Percentiles rank a stretch among this genome's conserved stretches.
phyloP scores from a whole-genome alignment of 2,113 vertebrate species.

The Pelecanoides urinatrix region DNA sequence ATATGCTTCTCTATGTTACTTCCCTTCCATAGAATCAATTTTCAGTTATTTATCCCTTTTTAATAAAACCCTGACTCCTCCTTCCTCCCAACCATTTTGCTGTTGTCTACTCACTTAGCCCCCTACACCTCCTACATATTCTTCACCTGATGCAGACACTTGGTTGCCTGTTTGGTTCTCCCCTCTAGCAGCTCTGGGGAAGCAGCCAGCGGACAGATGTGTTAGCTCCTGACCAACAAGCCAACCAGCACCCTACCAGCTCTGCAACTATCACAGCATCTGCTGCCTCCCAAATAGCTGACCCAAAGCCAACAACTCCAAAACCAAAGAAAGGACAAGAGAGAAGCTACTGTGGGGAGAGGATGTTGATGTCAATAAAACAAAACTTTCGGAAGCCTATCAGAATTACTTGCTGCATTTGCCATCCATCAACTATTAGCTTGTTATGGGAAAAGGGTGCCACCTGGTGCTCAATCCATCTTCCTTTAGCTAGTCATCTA shows the following conservation, averaged over 20 bases:
- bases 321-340: background rate
- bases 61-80: background rate
- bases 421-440: background rate
- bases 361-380: background rate
- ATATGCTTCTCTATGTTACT: background rate
- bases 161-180: background rate
- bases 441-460: constrained; percentile 46
- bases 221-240: background rate
- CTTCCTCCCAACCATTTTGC: background rate
- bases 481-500: background rate
- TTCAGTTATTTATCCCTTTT: background rate
- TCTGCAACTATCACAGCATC: background rate
- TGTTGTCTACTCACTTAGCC: background rate
- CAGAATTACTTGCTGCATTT: background rate
- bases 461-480: constrained; percentile 31
- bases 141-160: background rate
- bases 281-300: background rate
- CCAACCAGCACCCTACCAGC: background rate
- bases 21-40: background rate
- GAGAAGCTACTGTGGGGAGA: background rate
- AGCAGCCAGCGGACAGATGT: accelerated
- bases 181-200: background rate
- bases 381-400: background rate
- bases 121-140: background rate
- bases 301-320: background rate